Evolutionary conservation across 2,113 vertebrate genomes (phyloP), one percentile per base, ranked within the genome.

Genomic region (Smithornis capensis): DNA sequence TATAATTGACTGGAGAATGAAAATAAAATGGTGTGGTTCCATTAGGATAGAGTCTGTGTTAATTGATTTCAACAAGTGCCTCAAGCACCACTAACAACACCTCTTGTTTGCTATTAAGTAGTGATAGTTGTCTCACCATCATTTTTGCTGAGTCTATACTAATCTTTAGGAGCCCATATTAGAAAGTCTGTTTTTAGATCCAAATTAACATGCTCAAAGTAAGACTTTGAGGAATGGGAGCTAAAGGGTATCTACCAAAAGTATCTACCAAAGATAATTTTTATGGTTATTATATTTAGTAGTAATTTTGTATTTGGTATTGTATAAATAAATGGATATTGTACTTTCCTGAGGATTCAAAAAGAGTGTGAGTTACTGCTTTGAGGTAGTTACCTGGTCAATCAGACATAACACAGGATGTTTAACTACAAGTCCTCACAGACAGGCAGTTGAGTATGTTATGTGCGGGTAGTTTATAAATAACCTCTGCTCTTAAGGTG

Each of bases 81-180:
- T 97, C 80, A 91, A 96, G 95, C 47, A 71, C 79, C 75, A 35
- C 70, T 83, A 79, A 90, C 27, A 84, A 91, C 27, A 84, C 42
- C 57, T 93, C 84, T 80, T 86, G 69, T 92, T 95, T 7, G 5
- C 82, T 89, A 23, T 91, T 95, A 77, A 42, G 75, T 92, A 47
- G 67, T 86, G 94, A 94, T 75, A 74, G 40, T 91, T 92, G 89
- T 93, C 86, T 79, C 67, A 31, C 67, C 35, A 28, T 90, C 53
- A 60, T 81, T 82, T 62, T 94, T 91, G 33, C n/a, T 8, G 0
- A 49, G 44, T 78, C 95, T 96, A 27, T 62, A 60, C 76, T 94
- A 19, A 75, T 31, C 94, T 95, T 94, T 89, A 82, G 76, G 82
- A 80, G 28, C 57, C 60, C 57, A 21, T 63, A 92, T 71, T 83